Conservation (phyloP, 2,113 vertebrate genomes). For the Falcunculus frontatus region DNA sequence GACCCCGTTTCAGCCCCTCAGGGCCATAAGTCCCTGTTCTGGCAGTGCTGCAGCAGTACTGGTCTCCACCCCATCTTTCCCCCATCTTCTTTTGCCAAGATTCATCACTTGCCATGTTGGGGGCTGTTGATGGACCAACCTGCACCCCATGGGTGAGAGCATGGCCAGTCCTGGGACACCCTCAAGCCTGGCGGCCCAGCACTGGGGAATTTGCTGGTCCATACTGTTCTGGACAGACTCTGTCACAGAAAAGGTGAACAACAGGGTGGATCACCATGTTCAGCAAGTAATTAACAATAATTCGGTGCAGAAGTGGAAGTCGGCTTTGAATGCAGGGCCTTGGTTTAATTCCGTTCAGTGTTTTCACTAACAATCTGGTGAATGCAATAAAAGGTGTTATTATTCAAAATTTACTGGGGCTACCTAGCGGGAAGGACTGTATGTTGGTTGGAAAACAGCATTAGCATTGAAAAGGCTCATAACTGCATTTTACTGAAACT, state of each 20-base stretch:
- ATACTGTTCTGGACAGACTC: background rate
- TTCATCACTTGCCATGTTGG: background rate
- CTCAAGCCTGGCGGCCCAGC: background rate
- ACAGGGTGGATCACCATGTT: background rate
- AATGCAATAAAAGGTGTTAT: background rate
- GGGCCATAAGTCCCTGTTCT: background rate
- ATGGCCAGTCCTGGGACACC: background rate
- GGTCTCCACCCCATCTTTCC: background rate
- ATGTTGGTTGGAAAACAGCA: background rate
- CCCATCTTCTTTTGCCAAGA: background rate
- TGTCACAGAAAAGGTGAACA: background rate
- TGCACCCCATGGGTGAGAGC: background rate
- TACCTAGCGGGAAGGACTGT: background rate
- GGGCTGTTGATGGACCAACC: background rate
- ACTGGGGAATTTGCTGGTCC: no score
- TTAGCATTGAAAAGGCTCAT: background rate
- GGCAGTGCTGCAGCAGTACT: fast-evolving
- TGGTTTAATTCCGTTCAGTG: background rate
- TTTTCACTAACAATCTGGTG: background rate
- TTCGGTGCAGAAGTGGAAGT: background rate
- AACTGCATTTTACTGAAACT: background rate
- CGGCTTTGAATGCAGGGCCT: fast-evolving
- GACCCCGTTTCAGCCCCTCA: background rate
- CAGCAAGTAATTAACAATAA: background rate
- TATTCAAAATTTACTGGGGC: background rate